Percentiles rank a stretch among this genome's conserved stretches.
phyloP scores from a whole-genome alignment of 2,797 vertebrate genomes.

The Muraenolepis orangiensis region DNA sequence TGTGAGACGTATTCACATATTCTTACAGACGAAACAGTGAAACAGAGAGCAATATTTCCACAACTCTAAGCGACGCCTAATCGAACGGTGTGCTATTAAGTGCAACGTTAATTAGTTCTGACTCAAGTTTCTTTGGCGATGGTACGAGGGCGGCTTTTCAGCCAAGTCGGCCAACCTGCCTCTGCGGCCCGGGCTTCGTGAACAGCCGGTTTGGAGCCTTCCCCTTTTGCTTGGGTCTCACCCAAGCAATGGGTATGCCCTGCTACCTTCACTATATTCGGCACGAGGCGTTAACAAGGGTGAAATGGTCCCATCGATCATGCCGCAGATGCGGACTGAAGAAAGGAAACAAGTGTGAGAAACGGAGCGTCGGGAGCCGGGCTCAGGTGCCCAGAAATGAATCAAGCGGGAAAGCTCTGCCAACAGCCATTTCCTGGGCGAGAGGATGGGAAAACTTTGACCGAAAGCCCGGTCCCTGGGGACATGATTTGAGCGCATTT shows the following conservation, averaged over 20 bases:
- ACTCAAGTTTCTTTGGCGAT: slow-evolving; percentile 32
- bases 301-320: slow-evolving; percentile 69
- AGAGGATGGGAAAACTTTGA: slow-evolving; percentile 64
- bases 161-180: slow-evolving; percentile 39
- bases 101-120: slow-evolving; percentile 36
- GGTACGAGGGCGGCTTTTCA: slow-evolving; percentile 43
- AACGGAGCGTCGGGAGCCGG: slow-evolving; percentile 11
- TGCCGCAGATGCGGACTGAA: slow-evolving; percentile 36
- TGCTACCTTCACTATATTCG: slow-evolving; percentile 65
- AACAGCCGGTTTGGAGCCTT: slow-evolving; percentile 35
- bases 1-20: neutral
- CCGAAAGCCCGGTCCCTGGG: slow-evolving; percentile 49
- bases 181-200: slow-evolving; percentile 53
- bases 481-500: slow-evolving; percentile 60
- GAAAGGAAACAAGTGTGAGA: slow-evolving; percentile 19
- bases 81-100: slow-evolving; percentile 29
- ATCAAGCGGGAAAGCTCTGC: slow-evolving; percentile 50
- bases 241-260: slow-evolving; percentile 60
- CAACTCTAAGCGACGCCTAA: slow-evolving; percentile 28
- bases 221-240: slow-evolving; percentile 54
- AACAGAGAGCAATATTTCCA: slow-evolving; percentile 10
- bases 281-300: slow-evolving; percentile 57
- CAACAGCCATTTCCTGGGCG: slow-evolving; percentile 60
- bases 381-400: slow-evolving; percentile 60
- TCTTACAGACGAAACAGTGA: neutral